These are phyloP conservation scores for Charina bottae DNA, from an alignment of 2,113 vertebrate genomes.

Conservation along the genomic window DNA sequence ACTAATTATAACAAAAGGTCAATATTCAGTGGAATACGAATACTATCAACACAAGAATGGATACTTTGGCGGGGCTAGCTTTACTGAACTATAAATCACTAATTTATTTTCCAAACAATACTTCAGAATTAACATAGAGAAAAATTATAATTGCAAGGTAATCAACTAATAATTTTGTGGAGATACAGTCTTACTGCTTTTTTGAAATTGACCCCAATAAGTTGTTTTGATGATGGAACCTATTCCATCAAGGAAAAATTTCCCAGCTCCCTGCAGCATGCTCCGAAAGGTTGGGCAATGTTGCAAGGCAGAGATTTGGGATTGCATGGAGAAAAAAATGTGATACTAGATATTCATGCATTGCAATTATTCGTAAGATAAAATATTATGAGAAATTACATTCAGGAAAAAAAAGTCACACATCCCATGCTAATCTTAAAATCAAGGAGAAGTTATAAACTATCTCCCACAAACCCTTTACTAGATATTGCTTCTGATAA, in stretches of 20 bases:
- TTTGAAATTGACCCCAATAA: background rate
- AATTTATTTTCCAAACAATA: background rate
- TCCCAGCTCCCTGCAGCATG: no score
- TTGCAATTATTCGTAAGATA: slow-evolving; percentile 3
- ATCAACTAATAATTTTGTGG: slow-evolving; percentile 13
- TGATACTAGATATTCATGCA: no score
- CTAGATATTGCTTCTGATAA: slow-evolving; percentile 17
- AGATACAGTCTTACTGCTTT: background rate
- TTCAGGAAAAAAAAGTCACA: background rate
- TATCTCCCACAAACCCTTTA: slow-evolving; percentile 15
- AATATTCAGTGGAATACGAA: background rate
- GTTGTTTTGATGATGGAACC: background rate
- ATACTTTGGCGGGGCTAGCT: background rate
- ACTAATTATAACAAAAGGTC: background rate
- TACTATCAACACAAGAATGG: background rate
- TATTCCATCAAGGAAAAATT: no score
- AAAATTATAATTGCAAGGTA: background rate
- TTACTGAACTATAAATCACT: slow-evolving; percentile 1
- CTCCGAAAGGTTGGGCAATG: no score
- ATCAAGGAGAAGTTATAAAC: slow-evolving; percentile 18
- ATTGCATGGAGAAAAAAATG: no score
- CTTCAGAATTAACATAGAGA: slow-evolving; percentile 21
- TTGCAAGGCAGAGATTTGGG: no score
- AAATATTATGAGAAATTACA: slow-evolving; percentile 7
- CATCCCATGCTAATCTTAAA: slow-evolving; percentile 1